Percentiles rank a stretch among this genome's conserved stretches.
These are phyloP conservation scores for Sula dactylatra DNA, from an alignment of 2,113 vertebrate species.

Conservation along the genomic window DNA sequence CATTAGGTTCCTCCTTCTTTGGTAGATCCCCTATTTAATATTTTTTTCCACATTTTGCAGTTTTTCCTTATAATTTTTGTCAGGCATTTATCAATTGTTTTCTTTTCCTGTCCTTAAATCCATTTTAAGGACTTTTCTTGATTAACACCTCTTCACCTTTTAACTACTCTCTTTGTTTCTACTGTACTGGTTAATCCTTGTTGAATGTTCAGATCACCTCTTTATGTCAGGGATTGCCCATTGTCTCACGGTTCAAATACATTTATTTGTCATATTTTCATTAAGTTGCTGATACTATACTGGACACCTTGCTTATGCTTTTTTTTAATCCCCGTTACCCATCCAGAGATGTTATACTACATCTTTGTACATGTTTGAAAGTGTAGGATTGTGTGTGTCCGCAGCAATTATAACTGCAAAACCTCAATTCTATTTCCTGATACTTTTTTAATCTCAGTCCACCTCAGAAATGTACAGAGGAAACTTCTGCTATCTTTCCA, in stretches of 20 bases:
- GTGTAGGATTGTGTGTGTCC: not conserved
- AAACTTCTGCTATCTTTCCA: not conserved
- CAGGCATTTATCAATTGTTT: not conserved
- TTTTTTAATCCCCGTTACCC: not conserved
- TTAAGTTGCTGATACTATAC: not conserved
- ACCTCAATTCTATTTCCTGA: not conserved
- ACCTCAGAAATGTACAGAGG: not conserved
- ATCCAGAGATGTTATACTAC: not conserved
- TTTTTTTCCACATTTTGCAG: not conserved
- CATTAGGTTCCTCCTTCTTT: not conserved
- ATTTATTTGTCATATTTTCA: not conserved
- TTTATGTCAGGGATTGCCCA: not conserved
- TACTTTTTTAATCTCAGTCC: not conserved
- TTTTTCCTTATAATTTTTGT: not conserved
- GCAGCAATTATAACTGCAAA: not conserved
- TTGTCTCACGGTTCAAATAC: not conserved
- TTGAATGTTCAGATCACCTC: not conserved
- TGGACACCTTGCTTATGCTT: not conserved
- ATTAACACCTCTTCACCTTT: not conserved
- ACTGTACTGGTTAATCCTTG: not conserved
- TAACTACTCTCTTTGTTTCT: not conserved
- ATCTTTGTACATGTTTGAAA: not conserved
- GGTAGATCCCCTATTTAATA: not conserved
- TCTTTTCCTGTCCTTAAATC: not conserved
- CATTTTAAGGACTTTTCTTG: not conserved